phyloP scores from a whole-genome alignment of 2,888 invertebrate species.

The Lepetodrilus schrolli region DNA sequence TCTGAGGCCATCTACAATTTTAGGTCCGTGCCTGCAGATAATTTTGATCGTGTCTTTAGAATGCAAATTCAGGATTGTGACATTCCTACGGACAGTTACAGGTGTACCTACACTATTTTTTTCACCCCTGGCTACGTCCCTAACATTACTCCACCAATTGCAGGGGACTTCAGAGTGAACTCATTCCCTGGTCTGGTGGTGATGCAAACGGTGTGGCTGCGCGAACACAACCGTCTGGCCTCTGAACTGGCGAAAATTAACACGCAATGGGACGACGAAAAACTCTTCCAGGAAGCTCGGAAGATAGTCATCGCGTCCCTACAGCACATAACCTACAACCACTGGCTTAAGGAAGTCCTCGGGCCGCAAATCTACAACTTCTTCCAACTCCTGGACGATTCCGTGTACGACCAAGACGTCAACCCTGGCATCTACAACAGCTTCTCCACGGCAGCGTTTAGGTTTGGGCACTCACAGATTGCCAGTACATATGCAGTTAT shows the following conservation, averaged over 20 bases:
- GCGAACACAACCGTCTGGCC: slow-evolving; percentile 90
- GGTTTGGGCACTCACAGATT: neutral
- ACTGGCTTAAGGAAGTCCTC: slow-evolving; percentile 85
- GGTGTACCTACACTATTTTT: no score
- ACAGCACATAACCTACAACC: slow-evolving; percentile 77
- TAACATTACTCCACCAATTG: no score
- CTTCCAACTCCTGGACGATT: slow-evolving; percentile 78
- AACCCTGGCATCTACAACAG: slow-evolving; percentile 86
- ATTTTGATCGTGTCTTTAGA: neutral
- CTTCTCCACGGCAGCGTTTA: neutral
- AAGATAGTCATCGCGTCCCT: slow-evolving; percentile 84
- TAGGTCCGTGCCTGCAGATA: no score
- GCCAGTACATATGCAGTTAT: neutral
- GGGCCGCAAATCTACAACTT: slow-evolving; percentile 75
- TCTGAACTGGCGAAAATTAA: slow-evolving; percentile 79
- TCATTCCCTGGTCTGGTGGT: slow-evolving; percentile 89
- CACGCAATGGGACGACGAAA: slow-evolving; percentile 83
- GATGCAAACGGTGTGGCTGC: slow-evolving; percentile 83
- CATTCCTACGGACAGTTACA: no score
- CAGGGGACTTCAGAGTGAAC: slow-evolving; percentile 88
- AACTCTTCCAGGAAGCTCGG: slow-evolving; percentile 75
- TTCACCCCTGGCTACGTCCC: no score
- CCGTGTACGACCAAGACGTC: slow-evolving; percentile 88
- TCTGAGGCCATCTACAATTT: no score
- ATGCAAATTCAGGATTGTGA: neutral